phyloP scores from a whole-genome alignment of 2,797 vertebrate species.

The Phrynocephalus vlangalii region DNA sequence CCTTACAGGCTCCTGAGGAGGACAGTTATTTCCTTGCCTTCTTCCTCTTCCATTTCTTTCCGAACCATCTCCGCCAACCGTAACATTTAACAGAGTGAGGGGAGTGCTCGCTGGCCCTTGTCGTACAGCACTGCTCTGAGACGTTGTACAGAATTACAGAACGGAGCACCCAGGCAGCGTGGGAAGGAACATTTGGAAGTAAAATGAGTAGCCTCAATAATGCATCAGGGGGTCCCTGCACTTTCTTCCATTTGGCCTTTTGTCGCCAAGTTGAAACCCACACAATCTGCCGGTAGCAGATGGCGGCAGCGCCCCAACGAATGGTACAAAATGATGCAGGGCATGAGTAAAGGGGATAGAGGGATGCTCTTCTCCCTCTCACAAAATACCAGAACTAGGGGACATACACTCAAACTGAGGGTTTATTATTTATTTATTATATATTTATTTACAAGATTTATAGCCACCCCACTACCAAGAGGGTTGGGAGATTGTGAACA shows the following conservation, averaged over 20 bases:
- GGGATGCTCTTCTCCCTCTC: no score
- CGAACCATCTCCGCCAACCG: neutral
- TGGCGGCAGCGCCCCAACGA: constrained; percentile 51
- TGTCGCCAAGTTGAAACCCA: constrained; percentile 43
- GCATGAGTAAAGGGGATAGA: no score
- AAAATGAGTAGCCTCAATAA: constrained; percentile 36
- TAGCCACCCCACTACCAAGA: no score
- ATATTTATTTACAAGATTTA: no score
- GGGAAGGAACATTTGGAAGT: constrained; percentile 41
- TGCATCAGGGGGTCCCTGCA: constrained; percentile 36
- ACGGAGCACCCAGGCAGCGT: constrained; percentile 9
- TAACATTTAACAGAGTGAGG: constrained; percentile 1
- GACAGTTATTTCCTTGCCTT: neutral
- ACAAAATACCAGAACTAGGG: no score
- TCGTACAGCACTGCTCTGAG: constrained; percentile 16
- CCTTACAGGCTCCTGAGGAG: neutral
- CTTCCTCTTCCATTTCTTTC: neutral
- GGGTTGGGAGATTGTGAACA: no score
- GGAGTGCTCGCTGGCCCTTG: constrained; percentile 16
- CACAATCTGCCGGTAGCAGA: constrained; percentile 41
- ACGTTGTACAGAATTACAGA: constrained; percentile 14
- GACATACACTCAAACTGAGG: no score
- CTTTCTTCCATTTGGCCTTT: constrained; percentile 25
- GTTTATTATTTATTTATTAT: no score
- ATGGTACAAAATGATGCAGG: neutral